phyloP scores from a whole-genome alignment of 2,888 invertebrate genomes.

The Heliconius aoede region DNA sequence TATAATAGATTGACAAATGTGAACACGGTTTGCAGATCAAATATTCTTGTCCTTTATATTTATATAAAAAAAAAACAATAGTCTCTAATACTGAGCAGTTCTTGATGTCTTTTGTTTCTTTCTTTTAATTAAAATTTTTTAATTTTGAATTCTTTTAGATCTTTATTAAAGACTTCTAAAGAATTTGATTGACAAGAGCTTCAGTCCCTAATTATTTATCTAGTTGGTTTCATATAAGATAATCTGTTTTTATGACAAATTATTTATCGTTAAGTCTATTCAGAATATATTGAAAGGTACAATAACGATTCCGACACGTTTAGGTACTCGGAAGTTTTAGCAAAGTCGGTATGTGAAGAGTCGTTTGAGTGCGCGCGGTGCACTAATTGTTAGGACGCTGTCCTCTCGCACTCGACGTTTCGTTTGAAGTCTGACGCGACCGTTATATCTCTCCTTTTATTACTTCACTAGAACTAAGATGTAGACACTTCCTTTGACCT shows the following conservation, averaged over 20 bases:
- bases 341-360: slow-evolving; percentile 55
- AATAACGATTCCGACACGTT: slow-evolving; percentile 58
- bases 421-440: slow-evolving; percentile 45
- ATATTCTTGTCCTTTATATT: slow-evolving; percentile 70
- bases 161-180: slow-evolving; percentile 41
- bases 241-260: not conserved
- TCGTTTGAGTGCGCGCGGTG: slow-evolving; percentile 64
- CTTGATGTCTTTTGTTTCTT: slow-evolving; percentile 61
- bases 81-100: slow-evolving; percentile 58
- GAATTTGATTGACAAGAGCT: slow-evolving; percentile 43
- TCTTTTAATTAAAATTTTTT: slow-evolving; percentile 55
- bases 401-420: slow-evolving; percentile 48
- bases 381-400: slow-evolving; percentile 68
- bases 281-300: slow-evolving; percentile 19
- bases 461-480: slow-evolving; percentile 33
- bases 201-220: slow-evolving; percentile 23
- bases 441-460: slow-evolving; percentile 40
- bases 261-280: not conserved
- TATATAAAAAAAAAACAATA: slow-evolving; percentile 66
- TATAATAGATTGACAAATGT: slow-evolving; percentile 71
- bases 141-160: slow-evolving; percentile 41
- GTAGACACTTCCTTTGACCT: slow-evolving; percentile 17
- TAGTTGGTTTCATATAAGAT: not conserved
- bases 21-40: slow-evolving; percentile 69
- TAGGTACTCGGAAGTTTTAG: slow-evolving; percentile 58